Evolutionary conservation across 2,888 invertebrate genomes (phyloP).

Genomic region (Apamea crenata): DNA sequence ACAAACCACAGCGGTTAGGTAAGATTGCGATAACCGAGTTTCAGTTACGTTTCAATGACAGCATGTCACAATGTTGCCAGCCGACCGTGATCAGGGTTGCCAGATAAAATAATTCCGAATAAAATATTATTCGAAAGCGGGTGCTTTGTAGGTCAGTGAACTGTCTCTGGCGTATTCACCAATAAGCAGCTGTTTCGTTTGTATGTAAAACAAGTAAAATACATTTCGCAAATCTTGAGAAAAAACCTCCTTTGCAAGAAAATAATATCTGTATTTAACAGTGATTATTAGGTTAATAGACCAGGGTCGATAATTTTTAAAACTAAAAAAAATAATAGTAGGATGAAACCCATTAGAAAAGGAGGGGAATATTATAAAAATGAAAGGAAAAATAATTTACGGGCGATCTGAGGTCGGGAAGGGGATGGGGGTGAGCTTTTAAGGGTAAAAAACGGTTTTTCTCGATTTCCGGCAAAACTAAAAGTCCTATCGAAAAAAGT

Average conservation of each 20-base stretch:
- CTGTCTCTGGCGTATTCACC: slow-evolving; percentile 27
- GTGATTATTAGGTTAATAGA: background rate
- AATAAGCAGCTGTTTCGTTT: slow-evolving; percentile 29
- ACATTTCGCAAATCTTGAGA: background rate
- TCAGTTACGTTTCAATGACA: slow-evolving; percentile 66
- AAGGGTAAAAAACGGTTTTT: too few relatives aligned
- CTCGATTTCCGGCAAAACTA: too few relatives aligned
- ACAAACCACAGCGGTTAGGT: slow-evolving; percentile 46
- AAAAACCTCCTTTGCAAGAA: slow-evolving; percentile 7
- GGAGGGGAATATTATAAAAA: too few relatives aligned
- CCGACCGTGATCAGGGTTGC: slow-evolving; percentile 58
- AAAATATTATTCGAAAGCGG: slow-evolving; percentile 50
- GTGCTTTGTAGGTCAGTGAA: slow-evolving; percentile 53
- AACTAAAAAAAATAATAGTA: too few relatives aligned
- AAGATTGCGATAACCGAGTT: slow-evolving; percentile 52
- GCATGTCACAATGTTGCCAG: slow-evolving; percentile 65
- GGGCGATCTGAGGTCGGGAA: too few relatives aligned
- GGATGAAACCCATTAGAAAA: too few relatives aligned
- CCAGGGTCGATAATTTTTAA: too few relatives aligned
- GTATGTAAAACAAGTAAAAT: slow-evolving; percentile 32
- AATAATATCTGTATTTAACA: background rate
- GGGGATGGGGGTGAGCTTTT: too few relatives aligned
- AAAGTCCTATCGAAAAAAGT: too few relatives aligned
- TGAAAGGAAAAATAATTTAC: too few relatives aligned
- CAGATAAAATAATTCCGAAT: slow-evolving; percentile 55